Conservation (phyloP, 1,140 invertebrate species). For the Bactericera cockerelli region DNA sequence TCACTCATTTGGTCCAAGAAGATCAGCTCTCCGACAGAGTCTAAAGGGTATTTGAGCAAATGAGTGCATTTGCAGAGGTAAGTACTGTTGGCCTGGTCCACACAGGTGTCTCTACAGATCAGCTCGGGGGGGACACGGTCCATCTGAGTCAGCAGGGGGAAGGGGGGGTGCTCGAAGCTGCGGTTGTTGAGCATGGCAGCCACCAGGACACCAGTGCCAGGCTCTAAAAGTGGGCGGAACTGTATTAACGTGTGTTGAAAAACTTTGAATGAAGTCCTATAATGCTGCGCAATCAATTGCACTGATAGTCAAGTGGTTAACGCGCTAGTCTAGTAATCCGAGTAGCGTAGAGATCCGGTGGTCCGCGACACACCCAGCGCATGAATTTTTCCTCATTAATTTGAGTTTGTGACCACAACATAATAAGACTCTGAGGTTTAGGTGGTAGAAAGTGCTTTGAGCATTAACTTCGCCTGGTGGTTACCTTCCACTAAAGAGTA, state of each 20-base stretch:
- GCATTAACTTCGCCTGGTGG: too few relatives aligned
- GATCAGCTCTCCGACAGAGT: not conserved
- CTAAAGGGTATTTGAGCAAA: slow-evolving; percentile 13
- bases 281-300: too few relatives aligned
- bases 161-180: slow-evolving; percentile 10
- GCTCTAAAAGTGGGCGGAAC: not conserved
- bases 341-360: too few relatives aligned
- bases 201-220: not conserved
- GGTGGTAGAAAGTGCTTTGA: too few relatives aligned
- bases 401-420: too few relatives aligned
- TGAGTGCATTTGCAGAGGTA: slow-evolving; percentile 16
- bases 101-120: slow-evolving; percentile 14
- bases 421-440: too few relatives aligned
- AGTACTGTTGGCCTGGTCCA: not conserved
- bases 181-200: slow-evolving; percentile 15
- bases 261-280: too few relatives aligned
- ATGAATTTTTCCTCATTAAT: too few relatives aligned
- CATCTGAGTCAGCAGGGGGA: slow-evolving; percentile 16
- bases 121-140: slow-evolving; percentile 11
- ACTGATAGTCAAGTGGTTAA: too few relatives aligned
- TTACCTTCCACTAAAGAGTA: too few relatives aligned
- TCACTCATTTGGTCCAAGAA: not conserved
- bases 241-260: not conserved
- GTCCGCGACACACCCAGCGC: too few relatives aligned
- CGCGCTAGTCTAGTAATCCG: too few relatives aligned